Base-by-base conservation (phyloP, 2,797 vertebrate genomes). In the Pteronotus mesoamericanus region DNA sequence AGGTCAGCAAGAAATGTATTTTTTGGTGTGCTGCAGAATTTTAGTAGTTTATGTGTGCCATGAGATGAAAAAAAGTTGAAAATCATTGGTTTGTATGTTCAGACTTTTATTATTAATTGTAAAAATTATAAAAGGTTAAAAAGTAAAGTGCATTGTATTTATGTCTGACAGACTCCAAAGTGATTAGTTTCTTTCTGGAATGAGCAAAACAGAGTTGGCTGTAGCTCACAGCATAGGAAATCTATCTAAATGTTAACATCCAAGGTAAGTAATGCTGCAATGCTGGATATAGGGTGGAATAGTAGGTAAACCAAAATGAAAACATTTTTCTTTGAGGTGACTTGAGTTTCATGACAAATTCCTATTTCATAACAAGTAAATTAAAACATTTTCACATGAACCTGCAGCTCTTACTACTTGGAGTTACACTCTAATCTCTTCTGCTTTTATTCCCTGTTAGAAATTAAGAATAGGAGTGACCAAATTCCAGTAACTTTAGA, bases 101-200 rank as follows among this genome's bases (percentile, higher is more conserved):
- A 96, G 42, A 89, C 46, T 89, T 85, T 42, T 29, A 37, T 82
- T 69, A 71, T 82, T 69, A 77, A 34, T 61, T 86, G 26, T 24
- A 88, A 77, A 84, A n/a, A 66, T 94, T 80, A 66, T 1, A 82
- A 21, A 53, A 55, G 66, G 96, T 91, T 24, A n/a, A 91, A 93
- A 77, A 79, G n/a, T 29, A 46, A 72, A 95, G 29, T 83, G 6
- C 1, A 32, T 77, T 71, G 3, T 91, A 9, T 22, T 84, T 69
- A 74, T 29, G 32, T 61, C 46, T 77, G 74, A 74, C 3, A 69
- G 15, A 48, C 16, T 89, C 18, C 32, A 64, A 93, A 72, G 6
- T 77, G n/a, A n/a, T 46, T 88, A 42, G 61, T 86, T 95, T 89
- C 19, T 89, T 91, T 78, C 21, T 92, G 21, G 29, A 90, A 68